A percentile compares a stretch with the other conserved stretches of the same genome.
phyloP scores from a whole-genome alignment of 2,113 vertebrate species.

The Butastur rufipennis region DNA sequence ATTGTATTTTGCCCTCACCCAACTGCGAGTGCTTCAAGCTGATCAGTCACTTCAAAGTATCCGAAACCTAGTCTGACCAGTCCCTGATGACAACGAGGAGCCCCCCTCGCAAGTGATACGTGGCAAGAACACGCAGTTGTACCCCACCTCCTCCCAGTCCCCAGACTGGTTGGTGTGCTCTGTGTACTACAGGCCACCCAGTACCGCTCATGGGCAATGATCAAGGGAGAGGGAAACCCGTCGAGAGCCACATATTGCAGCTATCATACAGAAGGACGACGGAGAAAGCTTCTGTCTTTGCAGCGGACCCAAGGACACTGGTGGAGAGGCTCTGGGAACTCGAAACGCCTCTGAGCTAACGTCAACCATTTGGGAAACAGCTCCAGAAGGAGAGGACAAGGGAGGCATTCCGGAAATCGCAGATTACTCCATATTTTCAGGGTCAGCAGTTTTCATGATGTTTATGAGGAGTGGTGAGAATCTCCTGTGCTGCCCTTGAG shows the following conservation, averaged over 20 bases:
- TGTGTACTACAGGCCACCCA: not conserved
- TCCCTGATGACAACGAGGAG: not conserved
- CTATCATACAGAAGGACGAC: not conserved
- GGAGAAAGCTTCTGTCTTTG: not conserved
- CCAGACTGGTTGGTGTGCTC: not conserved
- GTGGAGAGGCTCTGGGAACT: not conserved
- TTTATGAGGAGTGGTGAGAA: not conserved
- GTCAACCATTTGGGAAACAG: not conserved
- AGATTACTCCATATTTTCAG: not conserved
- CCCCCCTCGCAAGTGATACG: accelerated
- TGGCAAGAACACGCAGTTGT: not conserved
- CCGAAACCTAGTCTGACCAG: not conserved
- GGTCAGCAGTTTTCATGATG: not conserved
- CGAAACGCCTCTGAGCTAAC: not conserved
- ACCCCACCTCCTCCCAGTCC: not conserved
- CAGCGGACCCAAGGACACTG: accelerated
- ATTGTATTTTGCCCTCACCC: not conserved
- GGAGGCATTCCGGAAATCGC: not conserved
- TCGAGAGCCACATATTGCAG: not conserved
- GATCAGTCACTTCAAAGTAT: not conserved
- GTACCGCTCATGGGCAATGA: not conserved
- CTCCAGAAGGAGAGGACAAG: not conserved
- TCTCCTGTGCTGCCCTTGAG: not conserved
- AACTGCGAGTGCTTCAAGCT: accelerated
- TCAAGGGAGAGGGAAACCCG: not conserved